These are phyloP conservation scores for Ptychobarbus kaznakovi DNA, from an alignment of 2,797 vertebrate species.

Conservation along the genomic window DNA sequence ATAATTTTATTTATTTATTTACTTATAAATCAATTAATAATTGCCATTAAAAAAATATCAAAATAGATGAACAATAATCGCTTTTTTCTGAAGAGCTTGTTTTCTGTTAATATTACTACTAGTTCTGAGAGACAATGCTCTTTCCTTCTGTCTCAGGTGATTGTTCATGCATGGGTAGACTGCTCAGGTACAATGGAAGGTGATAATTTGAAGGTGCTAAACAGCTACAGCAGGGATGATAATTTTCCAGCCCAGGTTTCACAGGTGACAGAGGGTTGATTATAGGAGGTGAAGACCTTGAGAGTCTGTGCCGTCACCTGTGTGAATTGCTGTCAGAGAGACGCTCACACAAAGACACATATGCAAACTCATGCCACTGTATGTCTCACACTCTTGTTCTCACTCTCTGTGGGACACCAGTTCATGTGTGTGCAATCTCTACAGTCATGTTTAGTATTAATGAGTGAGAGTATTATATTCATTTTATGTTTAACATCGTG, in stretches of 20 bases:
- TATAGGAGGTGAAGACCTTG: constrained; percentile 85
- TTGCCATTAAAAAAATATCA: too few relatives aligned
- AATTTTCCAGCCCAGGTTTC: constrained; percentile 86
- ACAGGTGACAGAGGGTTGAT: constrained; percentile 91
- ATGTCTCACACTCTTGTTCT: constrained; percentile 34
- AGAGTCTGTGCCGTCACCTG: constrained; percentile 90
- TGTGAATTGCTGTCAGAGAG: constrained; percentile 68
- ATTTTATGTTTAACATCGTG: not conserved
- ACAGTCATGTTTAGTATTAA: constrained; percentile 1
- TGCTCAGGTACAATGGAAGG: constrained; percentile 89
- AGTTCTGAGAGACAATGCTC: not conserved
- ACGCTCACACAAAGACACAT: constrained; percentile 16
- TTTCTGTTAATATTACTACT: constrained; percentile 29
- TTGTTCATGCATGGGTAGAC: constrained; percentile 76
- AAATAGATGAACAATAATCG: not conserved
- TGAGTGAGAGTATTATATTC: not conserved
- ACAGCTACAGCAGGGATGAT: constrained; percentile 87
- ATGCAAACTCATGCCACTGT: not conserved
- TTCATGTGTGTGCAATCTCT: not conserved
- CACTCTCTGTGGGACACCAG: constrained; percentile 19
- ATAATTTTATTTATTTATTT: not conserved
- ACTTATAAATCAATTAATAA: not conserved
- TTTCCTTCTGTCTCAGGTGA: constrained; percentile 53
- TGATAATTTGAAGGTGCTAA: constrained; percentile 97
- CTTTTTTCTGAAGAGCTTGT: not conserved